These are phyloP conservation scores for Hydrolagus affinis DNA, from an alignment of 2,113 vertebrate genomes.

Conservation along the genomic window DNA sequence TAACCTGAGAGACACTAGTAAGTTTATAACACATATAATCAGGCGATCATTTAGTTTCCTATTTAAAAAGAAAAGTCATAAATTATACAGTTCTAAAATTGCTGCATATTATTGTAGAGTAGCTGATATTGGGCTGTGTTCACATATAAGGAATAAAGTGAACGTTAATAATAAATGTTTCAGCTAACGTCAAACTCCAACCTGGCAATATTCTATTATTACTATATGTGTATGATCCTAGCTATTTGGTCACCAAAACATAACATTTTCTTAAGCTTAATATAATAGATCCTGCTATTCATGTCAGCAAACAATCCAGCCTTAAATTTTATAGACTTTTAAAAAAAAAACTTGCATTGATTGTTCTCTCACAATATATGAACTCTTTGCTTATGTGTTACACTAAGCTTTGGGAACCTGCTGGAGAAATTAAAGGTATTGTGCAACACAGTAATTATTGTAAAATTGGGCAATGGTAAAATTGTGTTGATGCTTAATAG, in stretches of 20 bases:
- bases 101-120: background rate
- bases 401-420: background rate
- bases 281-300: slow-evolving; percentile 96
- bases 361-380: background rate
- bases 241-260: background rate
- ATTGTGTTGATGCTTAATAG: background rate
- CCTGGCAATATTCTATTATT: no score
- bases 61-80: background rate
- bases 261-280: slow-evolving; percentile 37
- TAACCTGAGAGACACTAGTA: background rate
- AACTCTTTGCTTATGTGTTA: background rate
- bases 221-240: background rate
- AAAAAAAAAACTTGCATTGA: background rate
- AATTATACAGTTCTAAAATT: background rate
- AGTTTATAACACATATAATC: background rate
- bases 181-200: background rate
- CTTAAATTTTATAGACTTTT: background rate
- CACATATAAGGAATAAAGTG: background rate
- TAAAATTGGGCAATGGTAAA: background rate
- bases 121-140: background rate
- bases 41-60: background rate
- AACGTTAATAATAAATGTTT: no score
- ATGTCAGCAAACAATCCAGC: slow-evolving; percentile 44
- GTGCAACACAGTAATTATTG: background rate
- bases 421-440: background rate